Evolutionary conservation across 2,797 vertebrate species (phyloP), one percentile per base, ranked within the genome.

Genomic region (Prionace glauca): DNA sequence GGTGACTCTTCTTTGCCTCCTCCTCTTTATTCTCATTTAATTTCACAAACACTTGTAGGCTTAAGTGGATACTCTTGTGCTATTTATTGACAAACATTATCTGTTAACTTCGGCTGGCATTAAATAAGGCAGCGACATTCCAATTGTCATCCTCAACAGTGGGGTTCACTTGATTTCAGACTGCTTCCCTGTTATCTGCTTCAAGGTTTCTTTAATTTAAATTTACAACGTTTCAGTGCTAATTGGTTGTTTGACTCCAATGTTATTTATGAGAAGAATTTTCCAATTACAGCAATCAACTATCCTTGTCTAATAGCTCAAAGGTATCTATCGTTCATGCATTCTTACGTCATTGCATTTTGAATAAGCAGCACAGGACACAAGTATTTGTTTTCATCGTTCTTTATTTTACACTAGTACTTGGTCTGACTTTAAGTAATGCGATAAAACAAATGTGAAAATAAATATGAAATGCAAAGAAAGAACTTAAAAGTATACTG

Each of bases 171-270:
- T 84, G 36, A 84, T 22, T 22, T 84, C 81, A 45, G 36, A 20
- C 79, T 41, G 36, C 79, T 45, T 45, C 79, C 20, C 36, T 45
- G 16, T 84, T 45, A 8, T 45, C 36, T 22, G 36, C 18, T 84
- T 84, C 79, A 84, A 84, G 79, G 79, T 81, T 81, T 81, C 79
- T 41, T 81, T 81, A 81, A 81, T 20, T 32, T 81, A 81, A 81
- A 81, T 81, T 74, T 20, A 0, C n/a, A 84, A 20, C 41, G 29
- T 22, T 22, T 41, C 72, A 74, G 18, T 41, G 79, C 22, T 45
- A 45, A 84, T 84, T 84, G 79, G 79, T 41, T 41, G 14, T 84
- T 84, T 84, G 41, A 16, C 79, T 41, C 79, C 36, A 41, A 41
- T 16, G 0, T 84, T 41, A n/a, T 79, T 79, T 79, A 18, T 84